A percentile compares a stretch with the other conserved stretches of the same genome.
Evolutionary conservation across 2,888 invertebrate genomes (phyloP).

Genomic region (Scaptomyza caliginosa): DNA sequence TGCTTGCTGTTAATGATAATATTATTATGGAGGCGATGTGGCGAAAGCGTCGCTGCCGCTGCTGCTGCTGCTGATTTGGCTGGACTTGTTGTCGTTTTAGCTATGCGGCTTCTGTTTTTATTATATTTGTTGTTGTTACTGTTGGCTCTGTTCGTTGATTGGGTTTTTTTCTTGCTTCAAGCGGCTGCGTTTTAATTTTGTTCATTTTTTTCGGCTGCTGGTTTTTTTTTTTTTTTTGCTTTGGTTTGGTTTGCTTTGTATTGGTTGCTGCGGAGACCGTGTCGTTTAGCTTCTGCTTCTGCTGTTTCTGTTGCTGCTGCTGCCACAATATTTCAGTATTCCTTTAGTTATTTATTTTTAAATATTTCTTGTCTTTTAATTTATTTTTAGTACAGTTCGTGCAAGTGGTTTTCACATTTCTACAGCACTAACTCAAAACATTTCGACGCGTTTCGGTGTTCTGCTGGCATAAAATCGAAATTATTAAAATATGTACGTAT

Average conservation of each 20-base stretch:
- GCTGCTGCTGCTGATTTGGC: constrained; percentile 39
- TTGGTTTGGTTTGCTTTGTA: background rate
- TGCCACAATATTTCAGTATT: constrained; percentile 62
- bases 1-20: constrained; percentile 50
- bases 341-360: constrained; percentile 69
- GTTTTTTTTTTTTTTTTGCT: background rate
- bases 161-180: constrained; percentile 62
- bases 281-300: constrained; percentile 33
- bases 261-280: constrained; percentile 30
- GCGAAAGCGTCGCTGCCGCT: constrained; percentile 29
- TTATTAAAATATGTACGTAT: constrained; percentile 5
- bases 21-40: constrained; percentile 48
- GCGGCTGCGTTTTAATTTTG: constrained; percentile 71
- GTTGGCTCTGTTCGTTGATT: constrained; percentile 57
- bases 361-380: constrained; percentile 63
- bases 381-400: constrained; percentile 66
- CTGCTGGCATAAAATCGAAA: constrained; percentile 37
- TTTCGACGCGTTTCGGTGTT: constrained; percentile 48
- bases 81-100: constrained; percentile 58
- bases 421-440: constrained; percentile 57
- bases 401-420: constrained; percentile 61
- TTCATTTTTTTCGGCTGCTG: constrained; percentile 59
- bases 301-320: constrained; percentile 20
- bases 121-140: constrained; percentile 17
- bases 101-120: constrained; percentile 65